Conservation (phyloP, 30 jellyfish, hydroid and myxozoan species). For the Cassiopea andromeda region DNA sequence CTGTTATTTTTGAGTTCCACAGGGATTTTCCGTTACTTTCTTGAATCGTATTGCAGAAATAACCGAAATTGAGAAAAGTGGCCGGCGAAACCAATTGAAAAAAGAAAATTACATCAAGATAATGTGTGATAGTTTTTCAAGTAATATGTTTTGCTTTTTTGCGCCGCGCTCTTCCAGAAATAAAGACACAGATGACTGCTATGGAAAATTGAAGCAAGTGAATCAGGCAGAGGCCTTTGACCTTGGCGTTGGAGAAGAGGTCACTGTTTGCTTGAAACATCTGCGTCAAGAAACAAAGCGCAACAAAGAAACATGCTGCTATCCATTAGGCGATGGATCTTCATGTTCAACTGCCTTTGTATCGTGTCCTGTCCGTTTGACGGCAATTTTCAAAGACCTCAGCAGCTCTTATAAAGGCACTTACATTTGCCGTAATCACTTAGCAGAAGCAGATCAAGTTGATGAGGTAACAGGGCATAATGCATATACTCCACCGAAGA, state of each 20-base stretch:
- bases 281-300: conserved; percentile 17
- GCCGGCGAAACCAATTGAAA: too few relatives aligned
- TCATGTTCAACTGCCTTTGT: neutral
- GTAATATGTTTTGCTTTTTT: too few relatives aligned
- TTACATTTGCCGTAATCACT: conserved; percentile 20
- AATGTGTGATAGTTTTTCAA: too few relatives aligned
- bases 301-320: conserved; percentile 20
- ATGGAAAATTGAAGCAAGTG: too few relatives aligned
- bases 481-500: conserved; percentile 29
- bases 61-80: too few relatives aligned
- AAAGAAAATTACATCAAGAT: too few relatives aligned
- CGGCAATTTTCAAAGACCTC: conserved; percentile 20
- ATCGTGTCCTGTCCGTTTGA: conserved; percentile 14
- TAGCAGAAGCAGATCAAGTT: conserved; percentile 1
- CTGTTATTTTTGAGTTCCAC: too few relatives aligned
- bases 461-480: conserved; percentile 15
- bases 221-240: too few relatives aligned
- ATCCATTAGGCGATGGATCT: conserved; percentile 23
- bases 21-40: too few relatives aligned
- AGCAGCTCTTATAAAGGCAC: conserved; percentile 16
- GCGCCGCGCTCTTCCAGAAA: too few relatives aligned
- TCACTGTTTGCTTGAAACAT: conserved; percentile 21
- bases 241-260: neutral
- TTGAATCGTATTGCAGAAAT: too few relatives aligned
- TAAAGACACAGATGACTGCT: too few relatives aligned